A percentile compares a stretch with the other conserved stretches of the same genome.
Conservation (phyloP, 2,113 vertebrate species). For the Dunckerocampus dactyliophorus region DNA sequence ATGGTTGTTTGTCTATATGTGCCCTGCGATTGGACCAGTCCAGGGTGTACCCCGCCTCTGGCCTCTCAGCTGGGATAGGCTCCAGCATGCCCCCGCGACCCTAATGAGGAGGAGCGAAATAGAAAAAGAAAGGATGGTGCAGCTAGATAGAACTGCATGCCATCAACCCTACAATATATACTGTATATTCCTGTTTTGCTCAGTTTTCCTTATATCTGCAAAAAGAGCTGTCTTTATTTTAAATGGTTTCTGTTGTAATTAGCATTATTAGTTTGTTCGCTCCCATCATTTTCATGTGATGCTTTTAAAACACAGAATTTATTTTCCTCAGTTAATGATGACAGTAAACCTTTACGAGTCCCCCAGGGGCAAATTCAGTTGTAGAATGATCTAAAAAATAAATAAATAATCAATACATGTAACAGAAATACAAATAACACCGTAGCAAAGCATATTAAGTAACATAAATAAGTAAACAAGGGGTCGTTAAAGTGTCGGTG, state of each 20-base stretch:
- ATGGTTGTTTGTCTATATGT: too few species aligned
- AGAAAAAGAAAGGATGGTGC: too few species aligned
- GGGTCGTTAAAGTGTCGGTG: not conserved
- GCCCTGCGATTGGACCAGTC: too few species aligned
- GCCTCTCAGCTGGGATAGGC: too few species aligned
- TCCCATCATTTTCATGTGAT: not conserved
- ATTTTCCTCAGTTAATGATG: not conserved
- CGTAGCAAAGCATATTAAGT: not conserved
- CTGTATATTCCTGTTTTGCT: too few species aligned
- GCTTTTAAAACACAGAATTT: not conserved
- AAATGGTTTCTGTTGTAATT: not conserved
- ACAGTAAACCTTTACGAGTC: not conserved
- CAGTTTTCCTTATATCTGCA: not conserved
- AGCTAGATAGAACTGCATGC: too few species aligned
- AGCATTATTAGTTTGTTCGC: too few species aligned
- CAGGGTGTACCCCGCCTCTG: too few species aligned
- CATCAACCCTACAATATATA: too few species aligned
- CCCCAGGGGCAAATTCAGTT: not conserved
- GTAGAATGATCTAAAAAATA: not conserved
- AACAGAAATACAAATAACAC: slow-evolving; percentile 6
- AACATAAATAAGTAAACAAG: not conserved
- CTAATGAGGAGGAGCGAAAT: too few species aligned
- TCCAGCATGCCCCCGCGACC: too few species aligned
- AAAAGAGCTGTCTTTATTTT: too few species aligned
- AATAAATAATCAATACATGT: not conserved